A percentile compares a stretch with the other conserved stretches of the same genome.
phyloP scores from a whole-genome alignment of 2,797 vertebrate species.

The Vultur gryphus region DNA sequence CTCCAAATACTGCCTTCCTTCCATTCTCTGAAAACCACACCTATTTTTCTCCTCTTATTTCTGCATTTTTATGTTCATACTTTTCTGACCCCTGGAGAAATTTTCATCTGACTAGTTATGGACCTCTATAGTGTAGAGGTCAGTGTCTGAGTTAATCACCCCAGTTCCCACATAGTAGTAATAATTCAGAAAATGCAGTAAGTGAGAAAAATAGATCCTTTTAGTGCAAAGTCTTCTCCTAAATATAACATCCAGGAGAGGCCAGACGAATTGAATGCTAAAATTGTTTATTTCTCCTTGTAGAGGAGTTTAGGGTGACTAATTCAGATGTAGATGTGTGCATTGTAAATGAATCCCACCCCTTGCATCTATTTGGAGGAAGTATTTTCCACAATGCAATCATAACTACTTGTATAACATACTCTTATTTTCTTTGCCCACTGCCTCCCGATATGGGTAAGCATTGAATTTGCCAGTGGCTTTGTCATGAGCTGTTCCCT shows the following conservation, averaged over 20 bases:
- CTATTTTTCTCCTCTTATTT: neutral
- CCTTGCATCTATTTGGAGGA: neutral
- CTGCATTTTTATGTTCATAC: neutral
- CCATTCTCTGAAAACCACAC: fast-evolving
- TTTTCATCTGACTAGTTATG: neutral
- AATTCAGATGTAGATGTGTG: neutral
- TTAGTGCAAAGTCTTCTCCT: neutral
- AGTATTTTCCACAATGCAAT: neutral
- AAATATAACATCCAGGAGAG: neutral
- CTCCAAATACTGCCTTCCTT: neutral
- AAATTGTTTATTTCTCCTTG: neutral
- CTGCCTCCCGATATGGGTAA: neutral
- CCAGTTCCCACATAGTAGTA: neutral
- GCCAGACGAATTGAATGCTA: neutral
- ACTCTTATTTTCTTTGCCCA: neutral
- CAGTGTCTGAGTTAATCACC: neutral
- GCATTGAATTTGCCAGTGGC: neutral
- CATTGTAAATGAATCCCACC: neutral
- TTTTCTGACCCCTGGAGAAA: neutral
- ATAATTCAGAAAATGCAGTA: neutral
- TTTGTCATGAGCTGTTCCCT: neutral
- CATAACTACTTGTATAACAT: neutral
- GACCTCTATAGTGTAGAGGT: neutral
- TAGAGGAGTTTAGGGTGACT: neutral
- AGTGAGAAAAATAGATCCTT: neutral